phyloP scores from a whole-genome alignment of 1,140 invertebrate species.

The Camponotus floridanus region DNA sequence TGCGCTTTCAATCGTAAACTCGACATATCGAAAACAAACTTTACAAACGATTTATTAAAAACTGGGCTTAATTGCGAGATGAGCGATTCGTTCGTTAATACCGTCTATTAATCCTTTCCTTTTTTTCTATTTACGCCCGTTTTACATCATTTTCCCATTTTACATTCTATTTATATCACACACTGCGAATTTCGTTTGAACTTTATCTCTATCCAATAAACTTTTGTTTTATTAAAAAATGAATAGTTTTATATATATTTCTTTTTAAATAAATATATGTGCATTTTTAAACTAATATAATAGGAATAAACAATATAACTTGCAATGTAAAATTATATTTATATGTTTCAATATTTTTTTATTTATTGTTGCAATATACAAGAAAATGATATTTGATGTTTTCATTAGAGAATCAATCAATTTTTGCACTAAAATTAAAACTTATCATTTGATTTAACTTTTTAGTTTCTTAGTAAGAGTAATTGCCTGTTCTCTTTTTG shows the following conservation, averaged over 20 bases:
- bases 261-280: not conserved
- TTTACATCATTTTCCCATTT: not conserved
- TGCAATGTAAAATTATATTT: not conserved
- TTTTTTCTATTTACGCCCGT: not conserved
- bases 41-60: slow-evolving; percentile 40
- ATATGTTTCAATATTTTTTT: not conserved
- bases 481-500: not conserved
- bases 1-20: slow-evolving; percentile 32
- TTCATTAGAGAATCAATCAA: not conserved
- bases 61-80: too few relatives aligned
- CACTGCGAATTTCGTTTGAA: not conserved
- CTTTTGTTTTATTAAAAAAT: not conserved
- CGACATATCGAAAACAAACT: slow-evolving; percentile 23
- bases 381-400: not conserved
- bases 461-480: not conserved
- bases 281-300: not conserved
- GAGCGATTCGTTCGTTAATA: not conserved
- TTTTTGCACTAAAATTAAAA: not conserved
- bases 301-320: not conserved
- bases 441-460: not conserved
- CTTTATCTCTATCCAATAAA: not conserved
- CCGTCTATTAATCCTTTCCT: too few relatives aligned
- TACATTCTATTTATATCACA: not conserved
- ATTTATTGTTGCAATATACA: not conserved
- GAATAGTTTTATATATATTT: not conserved